Conservation (phyloP, 1,140 invertebrate species). For the Cataglyphis hispanica region DNA sequence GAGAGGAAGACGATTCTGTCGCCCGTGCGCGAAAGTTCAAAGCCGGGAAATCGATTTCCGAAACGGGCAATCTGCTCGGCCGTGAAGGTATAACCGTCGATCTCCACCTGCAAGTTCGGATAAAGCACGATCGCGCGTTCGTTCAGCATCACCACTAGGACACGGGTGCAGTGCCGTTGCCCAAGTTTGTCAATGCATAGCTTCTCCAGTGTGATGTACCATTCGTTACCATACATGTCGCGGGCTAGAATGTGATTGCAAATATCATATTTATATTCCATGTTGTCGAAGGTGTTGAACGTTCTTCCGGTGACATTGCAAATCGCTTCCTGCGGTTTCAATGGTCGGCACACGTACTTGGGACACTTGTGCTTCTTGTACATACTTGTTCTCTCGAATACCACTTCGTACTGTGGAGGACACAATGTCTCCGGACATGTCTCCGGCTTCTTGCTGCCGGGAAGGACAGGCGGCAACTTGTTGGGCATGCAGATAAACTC, state of each 20-base stretch:
- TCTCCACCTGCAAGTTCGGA: conserved; percentile 89
- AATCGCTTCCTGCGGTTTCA: conserved; percentile 87
- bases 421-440: conserved; percentile 88
- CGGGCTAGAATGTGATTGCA: conserved; percentile 93
- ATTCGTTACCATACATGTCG: conserved; percentile 86
- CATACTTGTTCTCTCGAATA: conserved; percentile 78
- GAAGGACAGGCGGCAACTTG: conserved; percentile 80
- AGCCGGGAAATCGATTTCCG: conserved; percentile 88
- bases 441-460: conserved; percentile 74
- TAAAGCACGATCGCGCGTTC: conserved; percentile 88
- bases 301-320: conserved; percentile 92
- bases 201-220: conserved; percentile 86
- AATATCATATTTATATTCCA: conserved; percentile 92
- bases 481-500: conserved; percentile 87
- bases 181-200: conserved; percentile 85
- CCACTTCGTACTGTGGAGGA: conserved; percentile 87
- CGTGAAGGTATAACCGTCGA: conserved; percentile 89
- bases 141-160: conserved; percentile 88
- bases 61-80: conserved; percentile 90
- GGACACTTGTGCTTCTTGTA: conserved; percentile 79
- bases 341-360: conserved; percentile 89
- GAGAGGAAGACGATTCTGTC: conserved; percentile 90
- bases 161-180: conserved; percentile 84
- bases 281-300: conserved; percentile 92
- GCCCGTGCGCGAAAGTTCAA: conserved; percentile 90